Evolutionary conservation across 37 sponge, comb jelly and placozoan genomes (phyloP), one percentile per base, ranked within the genome.

Genomic region (Ianthella basta): DNA sequence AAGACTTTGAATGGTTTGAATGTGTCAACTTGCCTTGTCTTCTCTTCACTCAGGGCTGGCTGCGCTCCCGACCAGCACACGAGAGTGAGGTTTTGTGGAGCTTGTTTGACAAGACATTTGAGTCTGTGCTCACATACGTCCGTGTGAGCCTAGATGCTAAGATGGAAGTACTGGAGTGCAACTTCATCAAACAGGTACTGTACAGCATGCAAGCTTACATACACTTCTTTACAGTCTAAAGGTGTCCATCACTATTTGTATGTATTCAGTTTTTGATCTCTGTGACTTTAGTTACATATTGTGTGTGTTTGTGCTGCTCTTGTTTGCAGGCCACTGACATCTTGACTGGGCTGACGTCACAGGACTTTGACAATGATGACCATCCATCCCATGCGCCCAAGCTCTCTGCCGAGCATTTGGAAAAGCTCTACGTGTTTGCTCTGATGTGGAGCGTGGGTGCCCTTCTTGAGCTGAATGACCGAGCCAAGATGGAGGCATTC

Each of bases 401-500:
- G 30, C 82, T 91, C 50, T 66, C 90, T 32, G 27, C 84, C 10
- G 84, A 89, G 56, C 88, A 91, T 68, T 84, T 98, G 69, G 92
- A 92, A 80, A 83, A 90, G n/a, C 84, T 96, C 25, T 98, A 92
- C 53, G 64, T 95, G 1, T 98, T 98, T 87, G 84, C 95, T 27
- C 56, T 98, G n/a, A 98, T 98, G 99, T 98, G 99, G 99, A 96
- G 99, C 84, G 83, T 98, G 34, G 99, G 99, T 15, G 97, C 97
- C 23, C 70, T 96, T 0, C 85, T 96, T 75, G 99, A 98, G 85
- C 80, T 98, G 53, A 91, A 94, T 0, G 95, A 94, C 61, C 79
- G 99, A 83, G 88, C 92, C 37, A 96, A 94, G 84, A 82, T 98
- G 90, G 92, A 98, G 81, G 87, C 68, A 29, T 96, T 91, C 84